Percentiles rank a stretch among this genome's conserved stretches.
Evolutionary conservation across 2,888 invertebrate species (phyloP).

Genomic region (Sericinus montela): DNA sequence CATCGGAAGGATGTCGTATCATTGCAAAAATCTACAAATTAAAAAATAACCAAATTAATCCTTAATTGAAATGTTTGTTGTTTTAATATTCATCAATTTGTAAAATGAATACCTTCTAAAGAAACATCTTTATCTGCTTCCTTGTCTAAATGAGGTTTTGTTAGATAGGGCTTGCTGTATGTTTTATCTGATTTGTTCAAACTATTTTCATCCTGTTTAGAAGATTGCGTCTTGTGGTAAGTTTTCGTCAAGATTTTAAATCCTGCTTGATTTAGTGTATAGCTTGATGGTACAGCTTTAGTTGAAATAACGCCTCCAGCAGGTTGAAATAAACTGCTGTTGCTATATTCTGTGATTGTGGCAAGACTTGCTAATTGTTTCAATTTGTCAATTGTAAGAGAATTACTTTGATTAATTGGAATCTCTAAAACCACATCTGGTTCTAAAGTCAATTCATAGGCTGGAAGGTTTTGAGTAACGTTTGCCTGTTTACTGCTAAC

Average conservation of each 20-base stretch:
- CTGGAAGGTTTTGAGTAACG: conserved; percentile 62
- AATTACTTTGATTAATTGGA: conserved; percentile 59
- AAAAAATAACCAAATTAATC: too few species aligned
- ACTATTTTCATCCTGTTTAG: conserved; percentile 66
- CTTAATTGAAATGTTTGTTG: too few species aligned
- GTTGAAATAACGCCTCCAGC: conserved; percentile 77
- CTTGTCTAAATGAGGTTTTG: conserved; percentile 47
- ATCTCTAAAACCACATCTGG: conserved; percentile 70
- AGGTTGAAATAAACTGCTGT: conserved; percentile 68
- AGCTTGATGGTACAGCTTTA: conserved; percentile 80
- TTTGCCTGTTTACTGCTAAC: conserved; percentile 72
- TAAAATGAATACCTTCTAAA: conserved; percentile 39
- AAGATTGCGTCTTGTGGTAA: conserved; percentile 75
- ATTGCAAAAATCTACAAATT: conserved; percentile 54
- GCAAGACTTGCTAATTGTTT: conserved; percentile 78
- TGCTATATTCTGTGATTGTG: conserved; percentile 73
- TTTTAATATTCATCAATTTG: too few species aligned
- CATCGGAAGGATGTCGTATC: conserved; percentile 79
- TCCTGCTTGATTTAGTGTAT: conserved; percentile 81
- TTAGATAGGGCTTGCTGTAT: conserved; percentile 43
- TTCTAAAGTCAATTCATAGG: conserved; percentile 64
- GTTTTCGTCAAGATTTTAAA: conserved; percentile 83
- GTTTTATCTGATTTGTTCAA: conserved; percentile 59
- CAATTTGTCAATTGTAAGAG: conserved; percentile 66
- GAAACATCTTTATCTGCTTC: conserved; percentile 36